Percentiles rank a stretch among this genome's conserved stretches.
phyloP scores from a whole-genome alignment of 2,888 invertebrate genomes.

The Eurytoma adleriae region DNA sequence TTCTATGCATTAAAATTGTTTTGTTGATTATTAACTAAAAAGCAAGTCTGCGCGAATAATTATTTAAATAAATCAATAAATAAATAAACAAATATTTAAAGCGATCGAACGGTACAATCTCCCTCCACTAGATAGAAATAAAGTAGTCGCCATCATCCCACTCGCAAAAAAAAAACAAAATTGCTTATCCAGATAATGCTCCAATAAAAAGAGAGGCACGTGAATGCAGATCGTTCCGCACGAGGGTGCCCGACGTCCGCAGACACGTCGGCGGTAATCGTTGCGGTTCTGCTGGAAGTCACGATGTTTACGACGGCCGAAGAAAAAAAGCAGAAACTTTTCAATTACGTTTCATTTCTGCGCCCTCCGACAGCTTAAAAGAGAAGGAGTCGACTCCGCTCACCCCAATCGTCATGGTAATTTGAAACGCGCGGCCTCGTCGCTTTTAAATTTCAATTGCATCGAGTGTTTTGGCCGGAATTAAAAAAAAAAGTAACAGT shows the following conservation, averaged over 20 bases:
- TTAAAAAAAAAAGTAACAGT: constrained; percentile 60
- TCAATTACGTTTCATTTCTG: constrained; percentile 13
- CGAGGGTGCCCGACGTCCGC: neutral
- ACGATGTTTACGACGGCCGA: constrained; percentile 43
- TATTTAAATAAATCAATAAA: no score
- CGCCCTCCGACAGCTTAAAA: constrained; percentile 31
- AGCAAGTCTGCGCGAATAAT: no score
- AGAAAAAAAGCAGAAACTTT: constrained; percentile 47
- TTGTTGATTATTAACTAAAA: no score
- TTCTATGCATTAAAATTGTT: no score
- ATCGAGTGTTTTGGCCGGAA: constrained; percentile 52
- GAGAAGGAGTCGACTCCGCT: neutral
- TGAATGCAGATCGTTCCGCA: constrained; percentile 1
- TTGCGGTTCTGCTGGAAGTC: constrained; percentile 33
- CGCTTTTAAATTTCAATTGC: constrained; percentile 49
- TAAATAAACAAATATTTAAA: no score
- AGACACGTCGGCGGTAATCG: constrained; percentile 5
- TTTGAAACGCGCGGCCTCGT: constrained; percentile 46
- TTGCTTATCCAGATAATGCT: no score
- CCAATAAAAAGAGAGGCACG: no score
- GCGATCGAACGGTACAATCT: no score
- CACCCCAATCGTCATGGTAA: constrained; percentile 54
- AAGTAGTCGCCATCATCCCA: no score
- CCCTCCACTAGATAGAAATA: no score
- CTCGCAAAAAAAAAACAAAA: no score